phyloP scores from a whole-genome alignment of 1,140 invertebrate genomes.

The Dendroctonus valens region DNA sequence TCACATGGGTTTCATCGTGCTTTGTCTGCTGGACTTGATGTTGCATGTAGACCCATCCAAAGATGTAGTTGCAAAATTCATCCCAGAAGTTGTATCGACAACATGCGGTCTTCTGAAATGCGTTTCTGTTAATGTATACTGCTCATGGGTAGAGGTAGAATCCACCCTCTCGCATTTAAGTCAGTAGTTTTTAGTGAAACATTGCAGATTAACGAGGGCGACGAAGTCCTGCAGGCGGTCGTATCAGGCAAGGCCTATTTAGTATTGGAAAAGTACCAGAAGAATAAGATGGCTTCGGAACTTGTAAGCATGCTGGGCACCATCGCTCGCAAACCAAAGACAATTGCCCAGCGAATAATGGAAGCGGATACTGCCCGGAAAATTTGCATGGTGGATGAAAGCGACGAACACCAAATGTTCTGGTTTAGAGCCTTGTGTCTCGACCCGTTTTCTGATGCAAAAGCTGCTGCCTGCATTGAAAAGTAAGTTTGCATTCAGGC shows the following conservation, averaged over 20 bases:
- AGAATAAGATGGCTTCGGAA: conserved; percentile 40
- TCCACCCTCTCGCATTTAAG: conserved; percentile 4
- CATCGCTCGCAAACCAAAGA: conserved; percentile 46
- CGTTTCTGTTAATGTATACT: conserved; percentile 44
- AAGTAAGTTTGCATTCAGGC: conserved; percentile 5
- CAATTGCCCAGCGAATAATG: conserved; percentile 40
- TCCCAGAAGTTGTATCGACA: conserved; percentile 35
- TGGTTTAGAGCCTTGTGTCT: conserved; percentile 44
- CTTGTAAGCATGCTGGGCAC: conserved; percentile 38
- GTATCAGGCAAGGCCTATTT: conserved; percentile 42
- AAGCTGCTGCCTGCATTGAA: conserved; percentile 40
- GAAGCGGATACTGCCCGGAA: conserved; percentile 40
- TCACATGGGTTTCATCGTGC: conserved; percentile 42
- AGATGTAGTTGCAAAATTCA: conserved; percentile 30
- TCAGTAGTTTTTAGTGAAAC: conserved; percentile 9
- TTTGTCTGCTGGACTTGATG: conserved; percentile 41
- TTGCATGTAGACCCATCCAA: conserved; percentile 36
- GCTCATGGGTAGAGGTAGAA: conserved; percentile 46
- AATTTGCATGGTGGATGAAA: conserved; percentile 39
- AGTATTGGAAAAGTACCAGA: conserved; percentile 43
- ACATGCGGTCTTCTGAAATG: conserved; percentile 36
- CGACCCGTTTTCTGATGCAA: conserved; percentile 39
- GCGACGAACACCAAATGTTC: conserved; percentile 41
- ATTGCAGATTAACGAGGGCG: conserved; percentile 38
- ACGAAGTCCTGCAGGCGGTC: conserved; percentile 39